Evolutionary conservation across 2,113 vertebrate genomes (phyloP), one percentile per base, ranked within the genome.

Genomic region (Struthidea cinerea): DNA sequence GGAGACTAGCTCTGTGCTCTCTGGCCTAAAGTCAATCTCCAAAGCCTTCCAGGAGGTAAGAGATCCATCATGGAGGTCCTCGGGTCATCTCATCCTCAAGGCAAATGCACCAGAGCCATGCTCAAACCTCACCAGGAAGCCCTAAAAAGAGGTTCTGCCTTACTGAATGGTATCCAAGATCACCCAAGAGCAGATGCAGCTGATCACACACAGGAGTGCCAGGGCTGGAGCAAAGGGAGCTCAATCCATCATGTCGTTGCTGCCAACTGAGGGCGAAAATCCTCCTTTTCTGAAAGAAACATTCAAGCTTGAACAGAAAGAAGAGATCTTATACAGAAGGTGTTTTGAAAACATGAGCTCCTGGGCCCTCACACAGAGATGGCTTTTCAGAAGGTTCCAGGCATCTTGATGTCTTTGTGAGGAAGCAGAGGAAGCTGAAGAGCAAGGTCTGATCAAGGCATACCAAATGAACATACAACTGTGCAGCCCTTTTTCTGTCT

Each of bases 161-260:
- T 42, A 63, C 35, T 55, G 14, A 79, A 35, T 2, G 1, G 68
- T 39, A 21, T 28, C 46, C 60, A 57, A 30, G 37, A 35, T 49
- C 14, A 84, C 35, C 16, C 4, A 8, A 55, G 9, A 69, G n/a
- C 64, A 70, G 37, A 37, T 42, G n/a, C 21, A 77, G 55, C 37
- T 61, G 59, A 77, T 32, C 24, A 22, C 9, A 65, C 1, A 1
- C 16, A 77, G 50, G 15, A 0, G 0, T 32, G 67, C 21, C 1
- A 2, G 28, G 14, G 22, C 24, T 90, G 61, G 33, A 50, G 26
- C 39, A 63, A 37, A 12, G 9, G 37, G 7, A 77, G 11, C n/a
- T 37, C 41, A 26, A 26, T 50, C 49, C 30, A 35, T 71, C 70
- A n/a, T 20, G 55, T 37, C 50, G 13, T 32, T 74, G 55, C 16